Percentiles rank a stretch among this genome's conserved stretches.
Evolutionary conservation across 2,797 vertebrate species (phyloP).

Genomic region (Chiloscyllium punctatum): DNA sequence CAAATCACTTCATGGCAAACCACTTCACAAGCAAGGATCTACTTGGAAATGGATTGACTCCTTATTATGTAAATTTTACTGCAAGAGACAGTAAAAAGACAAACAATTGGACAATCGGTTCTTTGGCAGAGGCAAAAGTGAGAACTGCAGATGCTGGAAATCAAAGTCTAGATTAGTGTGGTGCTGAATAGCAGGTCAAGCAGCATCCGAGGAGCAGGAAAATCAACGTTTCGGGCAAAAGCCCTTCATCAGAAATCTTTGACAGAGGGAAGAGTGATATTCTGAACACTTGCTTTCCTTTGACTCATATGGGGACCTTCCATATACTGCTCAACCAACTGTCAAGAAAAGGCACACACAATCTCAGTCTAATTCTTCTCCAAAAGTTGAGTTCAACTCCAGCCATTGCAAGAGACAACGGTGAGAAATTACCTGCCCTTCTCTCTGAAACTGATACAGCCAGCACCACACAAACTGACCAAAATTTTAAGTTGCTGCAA

Average conservation of each 20-base stretch:
- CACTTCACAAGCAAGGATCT: background rate
- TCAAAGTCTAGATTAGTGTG: too few species aligned
- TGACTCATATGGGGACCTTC: background rate
- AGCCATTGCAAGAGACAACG: background rate
- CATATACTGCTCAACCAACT: background rate
- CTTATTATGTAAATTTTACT: background rate
- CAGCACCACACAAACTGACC: background rate
- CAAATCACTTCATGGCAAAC: background rate
- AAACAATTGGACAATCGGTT: background rate
- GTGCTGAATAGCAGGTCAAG: too few species aligned
- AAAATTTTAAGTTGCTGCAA: background rate
- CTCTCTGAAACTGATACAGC: background rate
- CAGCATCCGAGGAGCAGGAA: too few species aligned
- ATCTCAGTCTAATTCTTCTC: background rate
- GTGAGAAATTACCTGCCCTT: background rate
- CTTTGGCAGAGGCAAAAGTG: background rate
- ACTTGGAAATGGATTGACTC: background rate
- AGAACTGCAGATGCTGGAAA: too few species aligned
- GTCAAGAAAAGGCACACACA: background rate
- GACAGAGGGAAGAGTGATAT: background rate
- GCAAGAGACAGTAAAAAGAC: background rate
- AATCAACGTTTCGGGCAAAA: too few species aligned
- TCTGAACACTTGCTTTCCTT: background rate
- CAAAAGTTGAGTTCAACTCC: background rate
- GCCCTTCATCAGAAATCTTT: background rate